Percentiles rank a stretch among this genome's conserved stretches.
phyloP scores from a whole-genome alignment of 2,797 vertebrate species.

The Anguilla pacifica region DNA sequence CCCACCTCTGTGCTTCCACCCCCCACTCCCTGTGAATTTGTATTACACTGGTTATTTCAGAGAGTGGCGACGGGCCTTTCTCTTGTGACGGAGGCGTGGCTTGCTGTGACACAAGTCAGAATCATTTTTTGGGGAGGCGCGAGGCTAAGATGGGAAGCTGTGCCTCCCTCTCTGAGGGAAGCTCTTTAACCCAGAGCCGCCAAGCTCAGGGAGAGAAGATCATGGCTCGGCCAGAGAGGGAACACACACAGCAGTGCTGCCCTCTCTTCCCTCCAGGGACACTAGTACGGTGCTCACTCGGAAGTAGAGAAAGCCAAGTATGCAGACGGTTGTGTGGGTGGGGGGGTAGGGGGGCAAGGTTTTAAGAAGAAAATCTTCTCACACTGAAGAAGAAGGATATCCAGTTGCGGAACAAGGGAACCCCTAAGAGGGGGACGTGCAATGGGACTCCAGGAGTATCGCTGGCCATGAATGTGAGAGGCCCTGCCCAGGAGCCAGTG shows the following conservation, averaged over 20 bases:
- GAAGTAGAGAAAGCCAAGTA: slow-evolving; percentile 34
- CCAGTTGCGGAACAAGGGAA: slow-evolving; percentile 38
- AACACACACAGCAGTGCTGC: slow-evolving; percentile 17
- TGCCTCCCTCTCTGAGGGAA: not conserved
- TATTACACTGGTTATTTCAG: not conserved
- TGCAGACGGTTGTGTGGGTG: not conserved
- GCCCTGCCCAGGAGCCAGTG: slow-evolving; percentile 50
- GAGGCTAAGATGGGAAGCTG: slow-evolving; percentile 3
- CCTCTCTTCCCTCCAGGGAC: slow-evolving; percentile 18
- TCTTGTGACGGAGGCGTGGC: not conserved
- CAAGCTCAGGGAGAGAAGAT: slow-evolving; percentile 26
- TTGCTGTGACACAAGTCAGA: not conserved
- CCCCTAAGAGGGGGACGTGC: slow-evolving; percentile 38
- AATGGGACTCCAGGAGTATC: slow-evolving; percentile 55
- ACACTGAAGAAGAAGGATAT: slow-evolving; percentile 48
- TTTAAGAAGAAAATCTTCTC: slow-evolving; percentile 30
- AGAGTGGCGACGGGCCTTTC: not conserved
- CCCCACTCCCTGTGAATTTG: not conserved
- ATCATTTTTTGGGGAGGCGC: not conserved
- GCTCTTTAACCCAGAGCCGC: slow-evolving; percentile 13
- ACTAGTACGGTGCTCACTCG: slow-evolving; percentile 28
- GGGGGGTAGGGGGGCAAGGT: not conserved
- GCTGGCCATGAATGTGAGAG: slow-evolving; percentile 43
- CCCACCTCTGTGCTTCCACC: too few species aligned
- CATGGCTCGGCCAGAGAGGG: slow-evolving; percentile 30